Evolutionary conservation across 2,113 vertebrate species (phyloP).

Genomic region (Manacus vitellinus): DNA sequence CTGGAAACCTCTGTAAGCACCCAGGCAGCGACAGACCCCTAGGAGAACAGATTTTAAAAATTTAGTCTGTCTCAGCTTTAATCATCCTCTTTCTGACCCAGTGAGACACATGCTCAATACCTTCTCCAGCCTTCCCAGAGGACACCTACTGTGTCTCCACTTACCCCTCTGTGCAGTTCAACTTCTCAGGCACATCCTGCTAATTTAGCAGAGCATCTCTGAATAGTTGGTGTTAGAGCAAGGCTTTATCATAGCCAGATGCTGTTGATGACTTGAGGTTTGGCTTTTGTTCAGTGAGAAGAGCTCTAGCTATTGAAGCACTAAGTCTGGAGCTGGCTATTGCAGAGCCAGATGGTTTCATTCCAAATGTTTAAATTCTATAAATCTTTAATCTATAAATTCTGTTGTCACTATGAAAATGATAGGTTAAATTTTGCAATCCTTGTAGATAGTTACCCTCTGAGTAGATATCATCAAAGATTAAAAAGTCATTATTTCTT

Average conservation of each 20-base stretch:
- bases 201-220: not conserved
- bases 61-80: not conserved
- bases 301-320: conserved; percentile 34
- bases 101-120: not conserved
- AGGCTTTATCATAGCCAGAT: conserved; percentile 49
- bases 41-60: not conserved
- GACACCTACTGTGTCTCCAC: not conserved
- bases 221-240: not conserved
- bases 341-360: not conserved
- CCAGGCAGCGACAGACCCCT: not conserved
- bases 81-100: not conserved
- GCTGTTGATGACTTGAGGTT: conserved; percentile 52
- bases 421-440: conserved; percentile 64
- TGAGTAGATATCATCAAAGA: conserved; percentile 66
- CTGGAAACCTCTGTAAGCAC: not conserved
- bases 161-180: not conserved
- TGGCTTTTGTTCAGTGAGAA: conserved; percentile 51
- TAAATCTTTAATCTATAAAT: conserved; percentile 70
- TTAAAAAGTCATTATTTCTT: conserved; percentile 67
- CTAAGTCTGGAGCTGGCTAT: conserved; percentile 16
- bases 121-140: not conserved
- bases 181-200: not conserved
- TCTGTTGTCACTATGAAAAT: conserved; percentile 64
- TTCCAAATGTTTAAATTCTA: conserved; percentile 65
- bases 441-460: conserved; percentile 61